phyloP scores from a whole-genome alignment of 2,888 invertebrate genomes.

The Venustoraphidia nigricollis region DNA sequence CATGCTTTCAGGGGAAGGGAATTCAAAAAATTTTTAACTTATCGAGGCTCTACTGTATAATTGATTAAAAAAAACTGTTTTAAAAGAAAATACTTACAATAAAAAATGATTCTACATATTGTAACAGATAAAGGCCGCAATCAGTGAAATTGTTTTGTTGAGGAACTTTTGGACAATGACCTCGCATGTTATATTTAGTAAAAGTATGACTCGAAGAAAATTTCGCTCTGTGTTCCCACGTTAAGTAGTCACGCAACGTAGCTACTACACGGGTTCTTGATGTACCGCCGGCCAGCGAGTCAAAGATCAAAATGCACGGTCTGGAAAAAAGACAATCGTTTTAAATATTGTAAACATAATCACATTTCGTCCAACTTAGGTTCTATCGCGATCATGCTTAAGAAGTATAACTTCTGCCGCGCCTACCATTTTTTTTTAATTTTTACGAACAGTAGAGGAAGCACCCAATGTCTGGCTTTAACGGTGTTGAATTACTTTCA shows the following conservation, averaged over 20 bases:
- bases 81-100: conserved; percentile 38
- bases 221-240: conserved; percentile 71
- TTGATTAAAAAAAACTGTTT: not conserved
- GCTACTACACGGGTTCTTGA: conserved; percentile 73
- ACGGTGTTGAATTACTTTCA: no score
- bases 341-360: not conserved
- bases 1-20: no score
- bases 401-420: no score
- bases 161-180: conserved; percentile 82
- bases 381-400: no score
- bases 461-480: no score
- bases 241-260: conserved; percentile 80
- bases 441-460: no score
- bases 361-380: not conserved
- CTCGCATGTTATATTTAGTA: conserved; percentile 71
- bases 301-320: conserved; percentile 89
- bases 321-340: conserved; percentile 34
- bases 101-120: conserved; percentile 95
- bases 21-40: no score
- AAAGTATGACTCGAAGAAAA: conserved; percentile 46
- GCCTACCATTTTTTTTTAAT: no score
- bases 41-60: no score
- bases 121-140: conserved; percentile 88
- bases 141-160: conserved; percentile 95
- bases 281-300: conserved; percentile 71